Conservation (phyloP, 2,113 vertebrate genomes). For the Chaenogobius annularis region DNA sequence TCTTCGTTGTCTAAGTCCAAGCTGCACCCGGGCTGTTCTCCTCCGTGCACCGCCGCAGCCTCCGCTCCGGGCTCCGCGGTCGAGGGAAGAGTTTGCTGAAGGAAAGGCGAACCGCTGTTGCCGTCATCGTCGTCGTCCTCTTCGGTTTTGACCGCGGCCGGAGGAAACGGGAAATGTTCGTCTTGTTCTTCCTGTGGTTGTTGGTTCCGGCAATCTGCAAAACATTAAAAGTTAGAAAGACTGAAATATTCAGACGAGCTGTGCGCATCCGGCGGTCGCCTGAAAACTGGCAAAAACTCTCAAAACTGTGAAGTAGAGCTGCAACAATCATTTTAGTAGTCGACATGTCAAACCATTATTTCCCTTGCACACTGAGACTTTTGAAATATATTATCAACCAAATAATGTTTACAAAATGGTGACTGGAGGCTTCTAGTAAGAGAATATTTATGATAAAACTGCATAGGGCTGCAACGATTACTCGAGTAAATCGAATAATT, state of each 20-base stretch:
- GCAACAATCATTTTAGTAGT: too few species aligned
- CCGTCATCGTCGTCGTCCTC: neutral
- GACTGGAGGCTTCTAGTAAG: too few species aligned
- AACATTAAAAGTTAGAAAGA: neutral
- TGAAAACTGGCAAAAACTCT: too few species aligned
- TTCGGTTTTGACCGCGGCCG: neutral
- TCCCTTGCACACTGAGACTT: too few species aligned
- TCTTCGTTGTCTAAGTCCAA: neutral
- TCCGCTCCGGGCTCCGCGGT: neutral
- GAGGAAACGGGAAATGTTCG: neutral
- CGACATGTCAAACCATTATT: too few species aligned
- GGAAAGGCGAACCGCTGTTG: neutral
- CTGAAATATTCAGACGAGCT: neutral
- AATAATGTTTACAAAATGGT: too few species aligned
- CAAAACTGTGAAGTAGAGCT: too few species aligned
- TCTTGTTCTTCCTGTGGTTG: neutral
- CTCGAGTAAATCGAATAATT: too few species aligned
- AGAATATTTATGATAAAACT: too few species aligned
- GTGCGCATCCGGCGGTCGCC: too few species aligned
- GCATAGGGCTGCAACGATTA: too few species aligned
- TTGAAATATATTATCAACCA: too few species aligned
- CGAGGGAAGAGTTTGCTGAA: neutral
- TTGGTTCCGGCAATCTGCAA: neutral
- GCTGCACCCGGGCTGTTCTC: neutral
- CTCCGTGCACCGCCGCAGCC: neutral